These are phyloP conservation scores for Drosophila mauritiana DNA, from an alignment of 1,140 invertebrate species.

Conservation along the genomic window DNA sequence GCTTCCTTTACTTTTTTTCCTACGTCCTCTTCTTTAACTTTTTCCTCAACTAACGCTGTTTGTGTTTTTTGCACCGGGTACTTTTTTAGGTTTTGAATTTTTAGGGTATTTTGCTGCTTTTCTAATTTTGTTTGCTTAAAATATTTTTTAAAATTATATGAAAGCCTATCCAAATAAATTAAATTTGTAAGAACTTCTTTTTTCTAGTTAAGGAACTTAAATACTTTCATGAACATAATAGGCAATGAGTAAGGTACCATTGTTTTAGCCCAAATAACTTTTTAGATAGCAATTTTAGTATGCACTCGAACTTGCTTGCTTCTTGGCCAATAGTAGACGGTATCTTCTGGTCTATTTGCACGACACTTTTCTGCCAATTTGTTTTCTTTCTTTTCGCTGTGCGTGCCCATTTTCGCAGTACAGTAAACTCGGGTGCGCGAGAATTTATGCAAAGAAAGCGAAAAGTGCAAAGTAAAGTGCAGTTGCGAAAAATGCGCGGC, in stretches of 20 bases:
- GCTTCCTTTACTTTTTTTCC: conserved; percentile 22
- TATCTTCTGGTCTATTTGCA: not conserved
- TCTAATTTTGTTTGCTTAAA: not conserved
- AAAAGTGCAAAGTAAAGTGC: conserved; percentile 82
- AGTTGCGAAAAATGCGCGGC: conserved; percentile 67
- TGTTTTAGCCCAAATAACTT: too few relatives aligned
- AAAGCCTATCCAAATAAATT: too few relatives aligned
- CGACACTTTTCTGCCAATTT: conserved; percentile 27
- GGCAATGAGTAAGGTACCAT: too few relatives aligned
- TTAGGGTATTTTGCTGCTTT: not conserved
- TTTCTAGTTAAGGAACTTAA: too few relatives aligned
- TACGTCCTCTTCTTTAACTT: conserved; percentile 1
- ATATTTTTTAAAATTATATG: not conserved
- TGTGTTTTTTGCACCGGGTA: conserved; percentile 26
- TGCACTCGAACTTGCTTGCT: too few relatives aligned
- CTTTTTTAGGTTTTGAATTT: too few relatives aligned
- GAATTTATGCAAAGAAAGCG: conserved; percentile 82
- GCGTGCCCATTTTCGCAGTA: conserved; percentile 73
- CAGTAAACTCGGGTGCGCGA: conserved; percentile 71
- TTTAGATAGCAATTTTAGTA: not conserved
- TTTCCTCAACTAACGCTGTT: conserved; percentile 22
- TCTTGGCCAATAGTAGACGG: not conserved
- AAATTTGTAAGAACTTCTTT: too few relatives aligned
- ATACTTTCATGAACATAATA: too few relatives aligned
- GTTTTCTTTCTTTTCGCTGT: conserved; percentile 37